Conservation (phyloP, 2,797 vertebrate genomes). For the Anomalospiza imberbis region DNA sequence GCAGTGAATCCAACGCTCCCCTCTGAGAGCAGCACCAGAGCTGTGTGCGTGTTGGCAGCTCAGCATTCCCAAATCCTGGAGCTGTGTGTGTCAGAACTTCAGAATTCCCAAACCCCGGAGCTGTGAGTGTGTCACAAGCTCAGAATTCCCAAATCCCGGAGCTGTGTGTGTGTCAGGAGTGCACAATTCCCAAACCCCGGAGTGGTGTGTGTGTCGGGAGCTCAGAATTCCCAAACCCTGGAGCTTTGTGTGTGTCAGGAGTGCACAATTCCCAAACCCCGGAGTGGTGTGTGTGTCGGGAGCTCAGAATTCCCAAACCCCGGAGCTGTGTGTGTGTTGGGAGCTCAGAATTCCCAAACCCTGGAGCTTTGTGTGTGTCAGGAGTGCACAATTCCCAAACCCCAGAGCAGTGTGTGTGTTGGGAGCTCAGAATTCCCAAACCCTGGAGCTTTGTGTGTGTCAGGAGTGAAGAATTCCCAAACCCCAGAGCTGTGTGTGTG, state of each 20-base stretch:
- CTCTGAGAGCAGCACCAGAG: not conserved
- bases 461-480: no score
- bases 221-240: not conserved
- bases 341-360: no score
- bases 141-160: not conserved
- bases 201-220: not conserved
- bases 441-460: no score
- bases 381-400: no score
- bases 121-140: not conserved
- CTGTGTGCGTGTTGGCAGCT: rapidly evolving
- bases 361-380: no score
- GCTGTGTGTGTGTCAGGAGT: not conserved
- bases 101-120: not conserved
- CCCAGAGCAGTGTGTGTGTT: no score
- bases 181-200: not conserved
- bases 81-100: not conserved
- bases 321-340: no score
- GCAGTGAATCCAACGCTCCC: rapidly evolving
- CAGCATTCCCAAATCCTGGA: not conserved
- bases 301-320: not conserved
- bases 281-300: not conserved
- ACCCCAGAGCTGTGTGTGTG: no score
- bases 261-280: not conserved
- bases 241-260: not conserved
- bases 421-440: no score